Percentiles rank a stretch among this genome's conserved stretches.
Evolutionary conservation across 2,888 invertebrate species (phyloP).

Genomic region (Oscheius sp.): DNA sequence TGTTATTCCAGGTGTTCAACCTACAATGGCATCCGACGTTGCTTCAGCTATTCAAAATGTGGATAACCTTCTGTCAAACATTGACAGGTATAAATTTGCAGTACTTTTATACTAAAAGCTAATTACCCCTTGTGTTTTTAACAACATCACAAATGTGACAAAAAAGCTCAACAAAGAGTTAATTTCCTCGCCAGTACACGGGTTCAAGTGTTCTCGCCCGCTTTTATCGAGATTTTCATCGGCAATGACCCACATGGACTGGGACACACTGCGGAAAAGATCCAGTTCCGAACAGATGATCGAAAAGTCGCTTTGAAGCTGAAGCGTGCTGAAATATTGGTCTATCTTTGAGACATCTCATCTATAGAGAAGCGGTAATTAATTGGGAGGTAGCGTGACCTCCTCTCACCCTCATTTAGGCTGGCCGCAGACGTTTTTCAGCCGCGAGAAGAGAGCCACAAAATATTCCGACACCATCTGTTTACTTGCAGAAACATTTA

Average conservation of each 20-base stretch:
- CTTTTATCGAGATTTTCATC: constrained; percentile 32
- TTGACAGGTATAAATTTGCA: constrained; percentile 31
- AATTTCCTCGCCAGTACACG: neutral
- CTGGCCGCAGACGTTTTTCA: constrained; percentile 5
- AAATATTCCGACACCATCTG: neutral
- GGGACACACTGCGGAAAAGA: constrained; percentile 5
- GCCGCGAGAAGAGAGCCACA: neutral
- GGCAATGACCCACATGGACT: constrained; percentile 25
- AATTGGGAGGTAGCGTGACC: constrained; percentile 21
- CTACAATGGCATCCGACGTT: constrained; percentile 33
- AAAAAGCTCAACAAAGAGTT: too few species aligned
- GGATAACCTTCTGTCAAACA: constrained; percentile 21
- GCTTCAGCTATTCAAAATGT: constrained; percentile 30
- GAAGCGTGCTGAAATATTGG: neutral
- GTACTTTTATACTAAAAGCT: neutral
- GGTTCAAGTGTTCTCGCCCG: constrained; percentile 32
- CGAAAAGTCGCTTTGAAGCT: constrained; percentile 13
- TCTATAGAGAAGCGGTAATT: constrained; percentile 3
- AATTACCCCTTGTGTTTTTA: too few species aligned
- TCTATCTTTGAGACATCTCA: neutral
- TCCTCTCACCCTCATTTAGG: constrained; percentile 12
- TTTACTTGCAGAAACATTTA: constrained; percentile 4
- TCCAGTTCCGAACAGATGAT: constrained; percentile 25
- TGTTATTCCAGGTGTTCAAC: constrained; percentile 22
- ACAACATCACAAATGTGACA: too few species aligned